phyloP scores from a whole-genome alignment of 2,113 vertebrate genomes.

The Sebastes schlegelii region DNA sequence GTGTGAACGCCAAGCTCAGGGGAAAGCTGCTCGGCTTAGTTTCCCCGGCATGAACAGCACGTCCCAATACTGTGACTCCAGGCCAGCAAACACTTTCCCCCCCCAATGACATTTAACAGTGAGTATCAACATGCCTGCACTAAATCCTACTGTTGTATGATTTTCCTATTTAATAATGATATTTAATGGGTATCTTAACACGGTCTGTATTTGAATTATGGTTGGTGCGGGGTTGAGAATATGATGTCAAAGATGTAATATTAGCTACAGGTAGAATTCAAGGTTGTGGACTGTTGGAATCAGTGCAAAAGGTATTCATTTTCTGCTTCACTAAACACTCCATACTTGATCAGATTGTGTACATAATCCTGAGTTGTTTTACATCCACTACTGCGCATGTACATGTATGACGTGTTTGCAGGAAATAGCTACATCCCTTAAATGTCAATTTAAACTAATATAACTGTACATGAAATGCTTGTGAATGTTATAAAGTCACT shows the following conservation, averaged over 20 bases:
- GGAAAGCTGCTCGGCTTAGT: conserved; percentile 80
- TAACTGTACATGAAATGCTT: conserved; percentile 59
- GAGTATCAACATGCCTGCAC: conserved; percentile 77
- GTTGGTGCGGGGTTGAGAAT: conserved; percentile 42
- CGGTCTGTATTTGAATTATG: conserved; percentile 56
- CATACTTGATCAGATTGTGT: conserved; percentile 68
- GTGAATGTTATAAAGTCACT: conserved; percentile 68
- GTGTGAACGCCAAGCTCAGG: conserved; percentile 80
- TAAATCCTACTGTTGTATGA: conserved; percentile 70
- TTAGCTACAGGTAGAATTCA: conserved; percentile 32
- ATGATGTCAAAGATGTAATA: conserved; percentile 34
- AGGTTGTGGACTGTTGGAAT: conserved; percentile 30
- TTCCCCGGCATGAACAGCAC: conserved; percentile 80
- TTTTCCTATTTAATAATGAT: conserved; percentile 78
- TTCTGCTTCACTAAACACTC: conserved; percentile 60
- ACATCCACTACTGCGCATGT: conserved; percentile 58
- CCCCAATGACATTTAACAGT: conserved; percentile 72
- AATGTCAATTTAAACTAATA: conserved; percentile 65
- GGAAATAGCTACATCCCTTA: conserved; percentile 39
- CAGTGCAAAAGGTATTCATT: conserved; percentile 31
- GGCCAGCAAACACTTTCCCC: conserved; percentile 65
- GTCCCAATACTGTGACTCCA: conserved; percentile 61
- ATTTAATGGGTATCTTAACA: conserved; percentile 73
- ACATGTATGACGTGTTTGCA: conserved; percentile 44
- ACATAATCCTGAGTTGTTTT: conserved; percentile 46